Percentiles rank a stretch among this genome's conserved stretches.
Evolutionary conservation across 2,797 vertebrate species (phyloP).

Genomic region (Echiichthys vipera): DNA sequence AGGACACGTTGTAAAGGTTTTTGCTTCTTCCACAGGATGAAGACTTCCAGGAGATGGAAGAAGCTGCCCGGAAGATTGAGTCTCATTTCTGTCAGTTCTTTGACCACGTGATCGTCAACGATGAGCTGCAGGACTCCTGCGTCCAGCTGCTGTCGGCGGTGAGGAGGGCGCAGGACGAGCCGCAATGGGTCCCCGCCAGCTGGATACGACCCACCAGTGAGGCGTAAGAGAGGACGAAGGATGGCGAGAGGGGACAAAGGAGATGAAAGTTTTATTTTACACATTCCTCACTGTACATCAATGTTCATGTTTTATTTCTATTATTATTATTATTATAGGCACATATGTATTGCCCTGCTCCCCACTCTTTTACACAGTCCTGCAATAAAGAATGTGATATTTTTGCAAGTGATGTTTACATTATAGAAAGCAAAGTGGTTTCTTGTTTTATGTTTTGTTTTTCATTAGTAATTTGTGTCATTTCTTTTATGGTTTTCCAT

Average conservation of each 20-base stretch:
- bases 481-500: slow-evolving; percentile 16
- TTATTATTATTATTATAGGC: background rate
- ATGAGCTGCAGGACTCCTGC: slow-evolving; percentile 88
- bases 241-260: too few species aligned
- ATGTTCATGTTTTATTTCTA: background rate
- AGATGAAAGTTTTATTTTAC: background rate
- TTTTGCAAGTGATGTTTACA: slow-evolving; percentile 62
- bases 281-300: slow-evolving; percentile 5
- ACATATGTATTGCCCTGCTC: slow-evolving; percentile 11
- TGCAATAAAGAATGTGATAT: background rate
- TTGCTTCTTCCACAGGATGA: slow-evolving; percentile 87
- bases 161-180: slow-evolving; percentile 89
- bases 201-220: slow-evolving; percentile 89
- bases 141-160: slow-evolving; percentile 85
- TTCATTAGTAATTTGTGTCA: slow-evolving; percentile 14
- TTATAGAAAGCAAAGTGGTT: slow-evolving; percentile 1
- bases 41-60: slow-evolving; percentile 94
- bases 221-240: too few species aligned
- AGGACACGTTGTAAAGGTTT: too few species aligned
- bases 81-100: slow-evolving; percentile 91
- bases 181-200: slow-evolving; percentile 93
- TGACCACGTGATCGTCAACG: slow-evolving; percentile 92
- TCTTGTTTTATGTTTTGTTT: background rate
- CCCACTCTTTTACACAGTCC: background rate
- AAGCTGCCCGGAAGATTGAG: slow-evolving; percentile 89